These are phyloP conservation scores for Lepus europaeus DNA, from an alignment of 2,113 vertebrate genomes.

Conservation along the genomic window DNA sequence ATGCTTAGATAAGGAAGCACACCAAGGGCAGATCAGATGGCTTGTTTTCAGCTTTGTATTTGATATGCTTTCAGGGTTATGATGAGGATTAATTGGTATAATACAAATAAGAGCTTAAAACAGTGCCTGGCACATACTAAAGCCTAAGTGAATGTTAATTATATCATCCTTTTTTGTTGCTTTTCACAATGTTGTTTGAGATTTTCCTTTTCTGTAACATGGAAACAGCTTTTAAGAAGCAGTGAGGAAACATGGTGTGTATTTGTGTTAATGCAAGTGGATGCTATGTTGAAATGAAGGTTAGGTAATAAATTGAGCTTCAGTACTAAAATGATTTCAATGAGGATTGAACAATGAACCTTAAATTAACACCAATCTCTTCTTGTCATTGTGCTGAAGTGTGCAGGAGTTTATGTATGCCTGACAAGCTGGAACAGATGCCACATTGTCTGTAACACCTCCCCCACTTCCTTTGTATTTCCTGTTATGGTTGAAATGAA, in stretches of 20 bases:
- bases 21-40: neutral
- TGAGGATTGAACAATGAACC: neutral
- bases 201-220: neutral
- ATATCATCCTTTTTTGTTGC: neutral
- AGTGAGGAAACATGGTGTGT: neutral
- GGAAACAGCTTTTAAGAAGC: neutral
- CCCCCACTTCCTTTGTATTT: neutral
- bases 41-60: neutral
- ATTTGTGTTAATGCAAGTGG: neutral
- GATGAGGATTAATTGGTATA: neutral
- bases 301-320: neutral
- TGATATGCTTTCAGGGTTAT: neutral
- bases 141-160: neutral
- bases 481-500: neutral
- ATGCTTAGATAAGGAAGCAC: neutral
- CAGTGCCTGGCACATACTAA: neutral
- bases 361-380: slow-evolving; percentile 28
- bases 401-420: neutral
- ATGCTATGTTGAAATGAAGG: neutral
- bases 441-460: fast-evolving
- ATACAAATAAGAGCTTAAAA: neutral
- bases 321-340: neutral
- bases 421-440: neutral
- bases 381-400: neutral
- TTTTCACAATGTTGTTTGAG: neutral